These are phyloP conservation scores for Halichoerus grypus DNA, from an alignment of 2,113 vertebrate genomes.

Conservation along the genomic window DNA sequence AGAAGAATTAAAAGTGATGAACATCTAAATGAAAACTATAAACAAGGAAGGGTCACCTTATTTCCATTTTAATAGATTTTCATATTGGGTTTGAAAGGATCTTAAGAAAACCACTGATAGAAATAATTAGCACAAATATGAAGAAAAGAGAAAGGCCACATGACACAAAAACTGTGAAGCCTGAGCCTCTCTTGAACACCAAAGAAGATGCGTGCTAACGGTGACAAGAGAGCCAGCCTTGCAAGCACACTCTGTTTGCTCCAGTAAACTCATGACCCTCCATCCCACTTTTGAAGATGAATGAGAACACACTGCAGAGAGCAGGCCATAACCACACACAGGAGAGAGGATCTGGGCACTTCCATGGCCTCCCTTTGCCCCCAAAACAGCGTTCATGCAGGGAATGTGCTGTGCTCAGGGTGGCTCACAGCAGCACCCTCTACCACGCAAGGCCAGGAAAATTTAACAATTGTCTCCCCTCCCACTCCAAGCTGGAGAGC, in stretches of 20 bases:
- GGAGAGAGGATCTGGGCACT: neutral
- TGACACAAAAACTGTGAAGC: neutral
- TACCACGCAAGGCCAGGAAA: neutral
- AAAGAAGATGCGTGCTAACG: neutral
- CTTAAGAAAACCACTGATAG: conserved; percentile 17
- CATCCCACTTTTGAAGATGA: neutral
- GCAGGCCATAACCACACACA: neutral
- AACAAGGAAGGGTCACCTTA: neutral
- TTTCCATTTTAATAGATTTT: conserved; percentile 69
- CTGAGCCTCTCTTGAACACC: neutral
- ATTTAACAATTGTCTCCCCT: neutral
- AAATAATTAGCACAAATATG: conserved; percentile 43
- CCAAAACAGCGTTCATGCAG: neutral
- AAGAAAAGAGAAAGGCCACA: conserved; percentile 9
- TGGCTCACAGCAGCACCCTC: neutral
- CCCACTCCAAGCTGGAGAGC: neutral
- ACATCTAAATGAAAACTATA: conserved; percentile 11
- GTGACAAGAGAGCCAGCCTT: neutral
- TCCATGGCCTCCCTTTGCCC: neutral
- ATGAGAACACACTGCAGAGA: neutral
- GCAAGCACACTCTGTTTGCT: neutral
- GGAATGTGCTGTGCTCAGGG: neutral
- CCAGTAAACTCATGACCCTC: neutral
- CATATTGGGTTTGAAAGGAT: conserved; percentile 6
- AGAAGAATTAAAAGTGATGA: conserved; percentile 48